Percentiles rank a stretch among this genome's conserved stretches.
phyloP scores from a whole-genome alignment of 2,888 invertebrate genomes.

The Spialia ferax region DNA sequence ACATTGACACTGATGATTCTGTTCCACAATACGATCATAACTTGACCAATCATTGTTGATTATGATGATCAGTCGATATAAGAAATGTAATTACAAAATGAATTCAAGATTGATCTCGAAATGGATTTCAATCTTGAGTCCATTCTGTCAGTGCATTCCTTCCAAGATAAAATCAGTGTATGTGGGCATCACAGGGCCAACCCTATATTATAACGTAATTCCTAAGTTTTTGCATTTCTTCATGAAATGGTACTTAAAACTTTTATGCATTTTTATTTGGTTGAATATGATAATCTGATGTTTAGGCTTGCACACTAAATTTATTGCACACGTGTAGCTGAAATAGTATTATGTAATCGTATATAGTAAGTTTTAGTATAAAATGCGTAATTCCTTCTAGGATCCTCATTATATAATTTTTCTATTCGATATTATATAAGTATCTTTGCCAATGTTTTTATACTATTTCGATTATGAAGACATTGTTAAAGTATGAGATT shows the following conservation, averaged over 20 bases:
- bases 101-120: too few species aligned
- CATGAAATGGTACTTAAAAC: constrained; percentile 40
- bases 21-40: neutral
- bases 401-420: constrained; percentile 73
- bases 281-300: constrained; percentile 37
- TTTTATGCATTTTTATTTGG: constrained; percentile 36
- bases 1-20: neutral
- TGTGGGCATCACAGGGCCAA: neutral
- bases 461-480: constrained; percentile 64
- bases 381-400: constrained; percentile 71
- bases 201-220: constrained; percentile 16
- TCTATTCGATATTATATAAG: constrained; percentile 73
- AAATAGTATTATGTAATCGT: constrained; percentile 66
- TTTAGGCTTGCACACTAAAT: constrained; percentile 49
- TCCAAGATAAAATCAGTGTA: too few species aligned
- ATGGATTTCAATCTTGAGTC: too few species aligned
- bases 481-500: constrained; percentile 74
- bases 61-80: too few species aligned
- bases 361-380: constrained; percentile 69
- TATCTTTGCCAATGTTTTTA: constrained; percentile 75
- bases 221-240: constrained; percentile 38
- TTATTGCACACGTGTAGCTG: constrained; percentile 45
- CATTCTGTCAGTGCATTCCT: too few species aligned
- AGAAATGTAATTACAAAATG: too few species aligned
- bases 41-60: neutral